Evolutionary conservation across 2,113 vertebrate species (phyloP).

Genomic region (Edolisoma coerulescens): DNA sequence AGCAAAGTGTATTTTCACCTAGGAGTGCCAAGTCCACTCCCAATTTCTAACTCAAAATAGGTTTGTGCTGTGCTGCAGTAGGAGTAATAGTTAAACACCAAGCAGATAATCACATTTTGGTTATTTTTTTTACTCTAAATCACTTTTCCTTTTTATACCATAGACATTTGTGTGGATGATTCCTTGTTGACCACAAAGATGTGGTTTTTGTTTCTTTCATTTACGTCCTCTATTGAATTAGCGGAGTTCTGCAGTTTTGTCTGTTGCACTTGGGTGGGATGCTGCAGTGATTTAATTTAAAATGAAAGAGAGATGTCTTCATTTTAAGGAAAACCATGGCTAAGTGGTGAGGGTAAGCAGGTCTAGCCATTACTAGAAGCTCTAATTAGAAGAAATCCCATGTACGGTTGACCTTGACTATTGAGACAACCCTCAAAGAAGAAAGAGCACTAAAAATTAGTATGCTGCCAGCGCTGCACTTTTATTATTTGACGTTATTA

Average conservation of each 20-base stretch:
- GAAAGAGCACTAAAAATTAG: slow-evolving; percentile 65
- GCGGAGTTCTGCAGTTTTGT: not conserved
- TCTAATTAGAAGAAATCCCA: slow-evolving; percentile 67
- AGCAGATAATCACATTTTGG: not conserved
- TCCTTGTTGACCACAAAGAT: not conserved
- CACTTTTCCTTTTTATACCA: not conserved
- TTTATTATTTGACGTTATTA: slow-evolving; percentile 70
- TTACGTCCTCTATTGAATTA: not conserved
- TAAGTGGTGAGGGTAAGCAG: slow-evolving; percentile 40
- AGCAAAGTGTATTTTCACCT: not conserved
- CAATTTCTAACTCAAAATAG: not conserved
- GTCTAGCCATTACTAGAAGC: slow-evolving; percentile 50
- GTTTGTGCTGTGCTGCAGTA: not conserved
- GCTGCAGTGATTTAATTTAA: slow-evolving; percentile 35
- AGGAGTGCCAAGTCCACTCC: not conserved
- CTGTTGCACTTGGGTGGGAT: slow-evolving; percentile 33
- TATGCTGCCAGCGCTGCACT: slow-evolving; percentile 60
- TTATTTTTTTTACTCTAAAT: not conserved
- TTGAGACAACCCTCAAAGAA: slow-evolving; percentile 63
- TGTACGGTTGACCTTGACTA: slow-evolving; percentile 59
- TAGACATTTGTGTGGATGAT: not conserved
- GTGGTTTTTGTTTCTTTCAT: not conserved
- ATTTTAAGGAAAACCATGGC: slow-evolving; percentile 10
- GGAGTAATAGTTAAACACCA: not conserved
- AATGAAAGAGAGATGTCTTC: slow-evolving; percentile 45